Conservation (phyloP, 2,797 vertebrate species). For the Phataginus tetradactyla region DNA sequence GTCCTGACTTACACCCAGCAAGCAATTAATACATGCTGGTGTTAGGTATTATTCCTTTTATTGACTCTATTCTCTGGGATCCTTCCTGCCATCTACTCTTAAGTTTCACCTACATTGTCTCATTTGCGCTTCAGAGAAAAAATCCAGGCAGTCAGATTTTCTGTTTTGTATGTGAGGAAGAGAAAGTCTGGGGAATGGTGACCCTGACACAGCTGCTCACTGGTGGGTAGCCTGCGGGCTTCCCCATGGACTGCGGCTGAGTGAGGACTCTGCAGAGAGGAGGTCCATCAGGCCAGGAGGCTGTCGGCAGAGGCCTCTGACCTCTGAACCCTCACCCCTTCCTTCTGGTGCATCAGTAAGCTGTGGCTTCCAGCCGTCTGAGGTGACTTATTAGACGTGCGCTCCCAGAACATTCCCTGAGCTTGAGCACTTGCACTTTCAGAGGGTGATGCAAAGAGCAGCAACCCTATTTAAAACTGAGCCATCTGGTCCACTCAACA, state of each 20-base stretch:
- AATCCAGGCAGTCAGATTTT: not conserved
- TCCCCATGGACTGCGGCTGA: not conserved
- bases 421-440: not conserved
- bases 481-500: not conserved
- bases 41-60: not conserved
- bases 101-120: not conserved
- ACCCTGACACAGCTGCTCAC: not conserved
- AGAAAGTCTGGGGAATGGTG: not conserved
- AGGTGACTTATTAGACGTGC: not conserved
- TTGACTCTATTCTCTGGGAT: not conserved
- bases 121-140: not conserved
- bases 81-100: not conserved
- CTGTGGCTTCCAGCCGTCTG: not conserved
- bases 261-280: not conserved
- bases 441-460: not conserved
- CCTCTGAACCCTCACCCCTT: not conserved
- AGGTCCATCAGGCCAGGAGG: not conserved
- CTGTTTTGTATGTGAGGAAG: not conserved
- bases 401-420: not conserved
- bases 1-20: not conserved
- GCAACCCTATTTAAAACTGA: not conserved
- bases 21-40: not conserved
- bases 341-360: not conserved
- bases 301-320: not conserved
- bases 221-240: not conserved